Conservation (phyloP, 2,888 invertebrate species). For the Stenchaetothrips biformis region DNA sequence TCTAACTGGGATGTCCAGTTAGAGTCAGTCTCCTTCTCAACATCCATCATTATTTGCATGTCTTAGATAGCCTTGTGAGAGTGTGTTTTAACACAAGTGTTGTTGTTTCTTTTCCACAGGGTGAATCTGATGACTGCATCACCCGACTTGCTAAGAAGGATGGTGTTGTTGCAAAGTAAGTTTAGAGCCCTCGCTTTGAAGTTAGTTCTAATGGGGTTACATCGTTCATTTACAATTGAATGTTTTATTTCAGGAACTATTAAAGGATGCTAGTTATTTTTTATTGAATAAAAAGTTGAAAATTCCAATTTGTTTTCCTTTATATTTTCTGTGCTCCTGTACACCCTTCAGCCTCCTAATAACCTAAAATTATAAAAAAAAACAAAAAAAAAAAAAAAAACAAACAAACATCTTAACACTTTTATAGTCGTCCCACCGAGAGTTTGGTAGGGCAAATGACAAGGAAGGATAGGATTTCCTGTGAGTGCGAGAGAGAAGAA, state of each 20-base stretch:
- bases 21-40: constrained; percentile 5
- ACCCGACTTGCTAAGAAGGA: constrained; percentile 91
- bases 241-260: not conserved
- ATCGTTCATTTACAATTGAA: too few species aligned
- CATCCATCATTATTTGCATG: not conserved
- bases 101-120: constrained; percentile 49
- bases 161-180: constrained; percentile 84
- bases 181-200: constrained; percentile 35
- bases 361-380: too few species aligned
- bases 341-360: too few species aligned
- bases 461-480: too few species aligned
- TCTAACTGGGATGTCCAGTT: not conserved
- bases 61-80: too few species aligned
- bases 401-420: too few species aligned
- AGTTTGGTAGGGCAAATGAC: too few species aligned
- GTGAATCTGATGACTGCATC: constrained; percentile 96
- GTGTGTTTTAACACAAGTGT: constrained; percentile 19
- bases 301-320: too few species aligned
- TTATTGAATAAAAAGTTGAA: not conserved
- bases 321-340: too few species aligned
- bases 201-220: too few species aligned
- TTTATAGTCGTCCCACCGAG: too few species aligned
- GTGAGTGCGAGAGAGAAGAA: too few species aligned
- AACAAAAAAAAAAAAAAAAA: not conserved
- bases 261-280: not conserved